These are phyloP conservation scores for Phoenicopterus ruber DNA, from an alignment of 2,113 vertebrate species.

Conservation along the genomic window DNA sequence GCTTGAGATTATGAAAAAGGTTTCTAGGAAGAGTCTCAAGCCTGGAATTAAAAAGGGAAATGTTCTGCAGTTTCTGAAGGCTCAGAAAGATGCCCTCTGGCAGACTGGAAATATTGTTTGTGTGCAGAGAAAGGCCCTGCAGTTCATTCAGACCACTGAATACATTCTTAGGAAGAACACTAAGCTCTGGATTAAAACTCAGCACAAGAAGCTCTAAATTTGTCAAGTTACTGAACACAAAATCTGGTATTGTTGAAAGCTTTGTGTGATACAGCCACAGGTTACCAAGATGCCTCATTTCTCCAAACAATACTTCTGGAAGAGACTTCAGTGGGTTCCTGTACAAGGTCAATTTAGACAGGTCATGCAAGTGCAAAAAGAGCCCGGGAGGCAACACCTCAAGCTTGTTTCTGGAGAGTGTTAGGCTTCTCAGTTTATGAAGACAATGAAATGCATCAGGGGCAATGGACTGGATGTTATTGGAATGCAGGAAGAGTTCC, in stretches of 20 bases:
- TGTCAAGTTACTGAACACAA: constrained; percentile 84
- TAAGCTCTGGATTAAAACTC: constrained; percentile 73
- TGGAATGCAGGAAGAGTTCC: constrained; percentile 77
- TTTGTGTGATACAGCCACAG: constrained; percentile 80
- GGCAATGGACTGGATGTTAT: constrained; percentile 74
- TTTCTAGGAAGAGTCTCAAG: constrained; percentile 70
- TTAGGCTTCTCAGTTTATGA: constrained; percentile 69
- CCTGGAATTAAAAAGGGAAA: constrained; percentile 74
- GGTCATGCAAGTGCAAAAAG: constrained; percentile 76
- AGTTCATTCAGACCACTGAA: constrained; percentile 80
- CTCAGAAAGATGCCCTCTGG: constrained; percentile 75
- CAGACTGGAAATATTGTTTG: constrained; percentile 73
- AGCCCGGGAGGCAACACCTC: constrained; percentile 73
- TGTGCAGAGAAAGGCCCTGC: constrained; percentile 73
- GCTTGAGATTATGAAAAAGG: constrained; percentile 72
- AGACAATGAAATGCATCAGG: constrained; percentile 77
- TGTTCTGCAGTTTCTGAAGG: constrained; percentile 62
- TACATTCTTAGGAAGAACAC: constrained; percentile 71
- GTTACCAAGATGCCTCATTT: constrained; percentile 76
- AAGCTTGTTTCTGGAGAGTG: constrained; percentile 79
- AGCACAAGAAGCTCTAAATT: constrained; percentile 74
- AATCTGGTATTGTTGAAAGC: constrained; percentile 80
- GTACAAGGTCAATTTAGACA: constrained; percentile 78
- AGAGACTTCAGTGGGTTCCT: constrained; percentile 81
- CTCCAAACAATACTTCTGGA: constrained; percentile 83